Evolutionary conservation across 2,888 invertebrate species (phyloP), one percentile per base, ranked within the genome.

Genomic region (Galerucella pusilla): DNA sequence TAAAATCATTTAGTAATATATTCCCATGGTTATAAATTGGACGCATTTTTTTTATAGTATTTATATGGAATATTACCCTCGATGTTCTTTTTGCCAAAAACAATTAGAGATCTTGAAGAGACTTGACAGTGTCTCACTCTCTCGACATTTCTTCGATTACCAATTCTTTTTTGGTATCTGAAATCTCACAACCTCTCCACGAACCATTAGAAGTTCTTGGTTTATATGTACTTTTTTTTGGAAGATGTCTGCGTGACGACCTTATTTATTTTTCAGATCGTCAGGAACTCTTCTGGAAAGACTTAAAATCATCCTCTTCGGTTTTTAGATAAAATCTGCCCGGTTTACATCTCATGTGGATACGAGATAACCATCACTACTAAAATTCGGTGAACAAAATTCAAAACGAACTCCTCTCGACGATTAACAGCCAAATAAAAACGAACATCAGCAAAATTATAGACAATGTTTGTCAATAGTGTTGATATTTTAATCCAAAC

Each of bases 371-470:
- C 16, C 57, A 20, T 57, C 54, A 35, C 54, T 68, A 35, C 28
- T 35, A 57, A 28, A 16, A 35, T 20, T 16, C 14, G 65, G 71
- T 65, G 71, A 71, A 71, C 71, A 71, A 71, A 71, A 71, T 71
- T 71, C 71, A 71, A 71, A 71, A 57, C 57, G 65, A 59, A 57
- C 42, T 71, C 63, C 35, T 42, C 42, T 64, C 71, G 35, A 49
- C 52, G 20, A 63, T 49, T 28, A 61, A 46, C 12, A 14, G 49
- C 52, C 49, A n/a, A 42, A 16, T 57, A 42, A 54, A 10, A 52
- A 60, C 35, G 42, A 35, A 25, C 45, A 35, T 28, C 60, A 20
- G 20, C 25, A 60, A 28, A 57, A 57, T 20, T 57, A 12, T 7
- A n/a, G 54, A 54, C 54, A n/a, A 54, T 54, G 5, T 49, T 49